These are phyloP conservation scores for Promerops cafer DNA, from an alignment of 2,113 vertebrate species.

Conservation along the genomic window DNA sequence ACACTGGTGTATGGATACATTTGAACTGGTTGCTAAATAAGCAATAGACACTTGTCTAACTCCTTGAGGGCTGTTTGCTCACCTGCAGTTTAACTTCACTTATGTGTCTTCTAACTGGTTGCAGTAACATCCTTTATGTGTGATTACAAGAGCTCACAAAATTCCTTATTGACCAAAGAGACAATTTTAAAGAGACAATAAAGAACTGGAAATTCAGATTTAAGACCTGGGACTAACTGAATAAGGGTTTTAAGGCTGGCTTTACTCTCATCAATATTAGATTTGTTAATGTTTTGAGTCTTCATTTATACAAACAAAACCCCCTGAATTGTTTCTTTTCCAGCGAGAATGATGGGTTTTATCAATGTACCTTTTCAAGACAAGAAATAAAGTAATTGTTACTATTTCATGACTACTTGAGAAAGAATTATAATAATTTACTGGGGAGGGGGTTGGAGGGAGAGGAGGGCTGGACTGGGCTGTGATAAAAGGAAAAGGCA, in stretches of 20 bases:
- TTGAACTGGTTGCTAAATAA: neutral
- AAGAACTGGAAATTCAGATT: neutral
- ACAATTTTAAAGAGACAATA: neutral
- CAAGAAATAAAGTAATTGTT: neutral
- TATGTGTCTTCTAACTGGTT: neutral
- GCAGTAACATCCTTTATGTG: neutral
- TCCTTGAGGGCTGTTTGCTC: neutral
- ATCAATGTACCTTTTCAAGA: neutral
- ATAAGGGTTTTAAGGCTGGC: neutral
- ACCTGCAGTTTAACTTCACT: neutral
- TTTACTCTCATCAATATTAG: neutral
- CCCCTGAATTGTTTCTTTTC: neutral
- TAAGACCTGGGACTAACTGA: neutral
- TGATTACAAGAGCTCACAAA: neutral
- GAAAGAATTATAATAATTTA: neutral
- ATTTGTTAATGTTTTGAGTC: neutral
- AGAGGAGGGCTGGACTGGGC: neutral
- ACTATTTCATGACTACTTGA: neutral
- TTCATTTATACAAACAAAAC: neutral
- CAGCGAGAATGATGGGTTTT: neutral
- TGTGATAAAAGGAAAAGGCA: neutral
- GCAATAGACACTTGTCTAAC: neutral
- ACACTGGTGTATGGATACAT: neutral
- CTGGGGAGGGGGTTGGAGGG: rapidly evolving
- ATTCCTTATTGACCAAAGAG: neutral